phyloP scores from a whole-genome alignment of 2,888 invertebrate genomes.

The Steromphala cineraria region DNA sequence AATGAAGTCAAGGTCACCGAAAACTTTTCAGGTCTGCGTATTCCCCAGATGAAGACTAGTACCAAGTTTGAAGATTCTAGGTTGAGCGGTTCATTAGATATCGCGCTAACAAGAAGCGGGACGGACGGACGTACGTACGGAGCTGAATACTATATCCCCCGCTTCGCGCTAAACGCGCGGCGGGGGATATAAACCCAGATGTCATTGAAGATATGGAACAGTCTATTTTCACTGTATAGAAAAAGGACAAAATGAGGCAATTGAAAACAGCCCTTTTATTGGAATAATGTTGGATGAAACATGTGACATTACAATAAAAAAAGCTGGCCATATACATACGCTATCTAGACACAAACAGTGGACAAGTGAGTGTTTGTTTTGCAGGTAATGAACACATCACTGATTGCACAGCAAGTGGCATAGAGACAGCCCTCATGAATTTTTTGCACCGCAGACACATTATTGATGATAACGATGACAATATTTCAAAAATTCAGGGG shows the following conservation, averaged over 20 bases:
- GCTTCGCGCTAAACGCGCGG: no score
- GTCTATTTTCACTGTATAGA: background rate
- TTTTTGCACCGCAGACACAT: background rate
- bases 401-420: constrained; percentile 7
- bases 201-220: constrained; percentile 1
- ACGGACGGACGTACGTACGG: no score
- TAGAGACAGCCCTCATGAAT: background rate
- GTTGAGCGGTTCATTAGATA: no score
- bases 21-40: no score
- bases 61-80: no score
- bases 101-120: no score
- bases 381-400: constrained; percentile 7
- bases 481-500: background rate
- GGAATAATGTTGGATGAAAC: constrained; percentile 7
- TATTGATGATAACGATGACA: background rate
- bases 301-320: constrained; percentile 1
- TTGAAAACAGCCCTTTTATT: background rate
- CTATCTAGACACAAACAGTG: background rate
- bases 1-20: no score
- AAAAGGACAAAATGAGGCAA: background rate
- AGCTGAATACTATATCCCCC: no score
- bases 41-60: no score
- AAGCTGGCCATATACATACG: background rate
- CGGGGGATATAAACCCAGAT: background rate
- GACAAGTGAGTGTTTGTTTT: background rate